phyloP scores from a whole-genome alignment of 2,888 invertebrate species.

The Oegoconia quadripuncta region DNA sequence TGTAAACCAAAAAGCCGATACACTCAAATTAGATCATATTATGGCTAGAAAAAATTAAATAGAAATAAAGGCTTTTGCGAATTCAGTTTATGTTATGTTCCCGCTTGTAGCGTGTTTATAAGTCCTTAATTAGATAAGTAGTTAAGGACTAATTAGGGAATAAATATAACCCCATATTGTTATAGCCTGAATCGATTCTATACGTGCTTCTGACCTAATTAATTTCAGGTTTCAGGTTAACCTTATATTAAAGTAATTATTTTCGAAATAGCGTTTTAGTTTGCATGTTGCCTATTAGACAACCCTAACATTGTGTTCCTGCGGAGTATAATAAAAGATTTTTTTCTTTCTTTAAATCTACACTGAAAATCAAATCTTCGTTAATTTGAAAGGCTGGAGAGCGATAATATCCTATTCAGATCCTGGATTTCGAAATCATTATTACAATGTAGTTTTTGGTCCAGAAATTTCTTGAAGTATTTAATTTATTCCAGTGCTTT shows the following conservation, averaged over 20 bases:
- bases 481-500: no score
- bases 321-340: neutral
- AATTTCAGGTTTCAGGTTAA: neutral
- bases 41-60: no score
- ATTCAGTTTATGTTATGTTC: no score
- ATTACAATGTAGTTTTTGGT: no score
- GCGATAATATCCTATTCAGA: neutral
- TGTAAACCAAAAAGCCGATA: no score
- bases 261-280: no score
- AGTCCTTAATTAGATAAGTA: neutral
- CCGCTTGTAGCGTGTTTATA: no score
- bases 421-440: no score
- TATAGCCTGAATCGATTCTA: neutral
- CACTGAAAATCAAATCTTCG: slow-evolving; percentile 5
- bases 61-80: no score
- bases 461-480: no score
- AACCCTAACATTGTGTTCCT: neutral
- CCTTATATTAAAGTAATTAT: neutral
- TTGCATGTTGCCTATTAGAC: no score
- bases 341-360: slow-evolving; percentile 1
- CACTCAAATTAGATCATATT: no score
- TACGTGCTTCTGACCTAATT: neutral
- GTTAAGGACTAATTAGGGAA: neutral
- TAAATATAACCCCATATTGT: neutral
- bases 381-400: slow-evolving; percentile 1